These are phyloP conservation scores for Neostethus bicornis DNA, from an alignment of 2,797 vertebrate species.

Conservation along the genomic window DNA sequence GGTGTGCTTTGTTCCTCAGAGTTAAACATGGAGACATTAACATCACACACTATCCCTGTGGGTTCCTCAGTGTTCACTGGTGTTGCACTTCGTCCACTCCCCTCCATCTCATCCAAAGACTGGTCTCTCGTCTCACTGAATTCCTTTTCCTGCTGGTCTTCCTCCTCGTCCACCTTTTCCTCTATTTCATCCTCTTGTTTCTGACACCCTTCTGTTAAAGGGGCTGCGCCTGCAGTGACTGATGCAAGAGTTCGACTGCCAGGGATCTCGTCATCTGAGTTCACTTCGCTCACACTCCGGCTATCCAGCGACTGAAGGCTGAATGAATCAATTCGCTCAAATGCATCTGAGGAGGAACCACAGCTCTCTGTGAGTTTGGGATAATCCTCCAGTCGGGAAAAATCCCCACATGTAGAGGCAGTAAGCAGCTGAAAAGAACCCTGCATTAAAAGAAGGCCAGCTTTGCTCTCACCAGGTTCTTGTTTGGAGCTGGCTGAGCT, in stretches of 20 bases:
- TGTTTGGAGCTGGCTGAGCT: slow-evolving; percentile 96
- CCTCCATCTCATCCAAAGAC: slow-evolving; percentile 93
- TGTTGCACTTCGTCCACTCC: slow-evolving; percentile 95
- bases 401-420: slow-evolving; percentile 91
- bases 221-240: slow-evolving; percentile 73
- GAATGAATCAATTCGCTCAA: slow-evolving; percentile 97
- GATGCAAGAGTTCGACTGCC: slow-evolving; percentile 87
- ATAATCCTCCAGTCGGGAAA: slow-evolving; percentile 91
- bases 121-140: slow-evolving; percentile 77
- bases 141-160: slow-evolving; percentile 65
- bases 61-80: slow-evolving; percentile 95
- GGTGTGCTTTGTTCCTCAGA: slow-evolving; percentile 37
- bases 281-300: slow-evolving; percentile 96
- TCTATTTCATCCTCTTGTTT: slow-evolving; percentile 57
- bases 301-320: slow-evolving; percentile 97
- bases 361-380: slow-evolving; percentile 95
- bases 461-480: slow-evolving; percentile 89
- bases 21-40: slow-evolving; percentile 18
- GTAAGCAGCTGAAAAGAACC: slow-evolving; percentile 96
- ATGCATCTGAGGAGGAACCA: slow-evolving; percentile 94
- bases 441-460: slow-evolving; percentile 93
- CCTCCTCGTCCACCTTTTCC: slow-evolving; percentile 40
- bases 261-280: slow-evolving; percentile 94
- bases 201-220: slow-evolving; percentile 59
- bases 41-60: slow-evolving; percentile 62